Conservation (phyloP, 2,888 invertebrate genomes). For the Hedya salicella region DNA sequence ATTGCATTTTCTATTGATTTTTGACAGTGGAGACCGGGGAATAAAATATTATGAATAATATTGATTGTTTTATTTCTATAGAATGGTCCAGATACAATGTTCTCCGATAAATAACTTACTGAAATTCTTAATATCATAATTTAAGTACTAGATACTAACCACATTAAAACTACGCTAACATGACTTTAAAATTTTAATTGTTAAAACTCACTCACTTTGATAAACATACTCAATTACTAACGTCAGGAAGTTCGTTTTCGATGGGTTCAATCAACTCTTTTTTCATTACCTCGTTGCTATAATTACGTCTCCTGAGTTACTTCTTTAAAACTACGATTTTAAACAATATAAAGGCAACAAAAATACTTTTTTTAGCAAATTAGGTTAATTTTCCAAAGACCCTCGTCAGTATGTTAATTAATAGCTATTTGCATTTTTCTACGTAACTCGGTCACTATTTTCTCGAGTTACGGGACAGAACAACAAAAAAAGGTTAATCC, state of each 20-base stretch:
- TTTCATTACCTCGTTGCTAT: too few relatives aligned
- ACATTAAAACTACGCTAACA: background rate
- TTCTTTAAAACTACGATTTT: too few relatives aligned
- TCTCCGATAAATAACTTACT: slow-evolving; percentile 26
- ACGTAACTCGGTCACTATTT: too few relatives aligned
- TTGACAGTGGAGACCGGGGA: slow-evolving; percentile 43
- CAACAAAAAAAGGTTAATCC: too few relatives aligned
- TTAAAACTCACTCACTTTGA: background rate
- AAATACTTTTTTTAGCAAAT: too few relatives aligned
- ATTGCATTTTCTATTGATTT: slow-evolving; percentile 44
- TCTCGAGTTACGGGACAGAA: too few relatives aligned
- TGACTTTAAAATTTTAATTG: background rate
- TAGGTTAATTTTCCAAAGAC: too few relatives aligned
- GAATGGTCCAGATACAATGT: slow-evolving; percentile 28
- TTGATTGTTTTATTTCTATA: slow-evolving; percentile 56
- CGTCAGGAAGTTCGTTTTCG: background rate
- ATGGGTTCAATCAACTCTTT: too few relatives aligned
- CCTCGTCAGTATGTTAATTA: too few relatives aligned
- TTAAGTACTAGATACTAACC: slow-evolving; percentile 30
- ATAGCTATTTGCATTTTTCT: too few relatives aligned
- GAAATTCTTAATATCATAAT: slow-evolving; percentile 39
- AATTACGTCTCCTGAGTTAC: too few relatives aligned
- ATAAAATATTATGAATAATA: slow-evolving; percentile 52
- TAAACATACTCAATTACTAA: background rate
- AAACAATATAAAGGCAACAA: too few relatives aligned